These are phyloP conservation scores for Trachythela sp. DNA, from an alignment of 64 coral and sea anemone species.

Conservation along the genomic window DNA sequence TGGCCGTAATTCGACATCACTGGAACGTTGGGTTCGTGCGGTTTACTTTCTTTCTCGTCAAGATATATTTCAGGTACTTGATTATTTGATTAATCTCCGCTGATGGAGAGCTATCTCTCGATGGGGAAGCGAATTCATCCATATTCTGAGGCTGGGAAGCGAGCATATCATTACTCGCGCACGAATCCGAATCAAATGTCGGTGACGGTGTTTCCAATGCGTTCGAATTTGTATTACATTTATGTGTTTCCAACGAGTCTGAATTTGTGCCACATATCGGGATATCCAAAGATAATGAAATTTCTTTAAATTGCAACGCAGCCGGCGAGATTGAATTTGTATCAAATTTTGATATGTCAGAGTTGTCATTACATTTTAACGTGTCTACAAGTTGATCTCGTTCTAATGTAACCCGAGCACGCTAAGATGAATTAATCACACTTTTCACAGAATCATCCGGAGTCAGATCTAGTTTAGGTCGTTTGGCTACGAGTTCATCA, in stretches of 20 bases:
- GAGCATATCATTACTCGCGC: neutral
- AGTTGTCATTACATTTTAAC: neutral
- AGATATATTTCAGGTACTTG: neutral
- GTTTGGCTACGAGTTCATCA: neutral
- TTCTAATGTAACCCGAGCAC: neutral
- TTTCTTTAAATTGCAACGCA: neutral
- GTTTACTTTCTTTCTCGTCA: neutral
- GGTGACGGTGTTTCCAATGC: neutral
- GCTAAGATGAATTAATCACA: neutral
- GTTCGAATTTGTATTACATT: neutral
- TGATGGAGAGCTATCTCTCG: neutral
- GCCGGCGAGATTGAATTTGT: neutral
- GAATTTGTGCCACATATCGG: neutral
- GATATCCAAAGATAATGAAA: neutral
- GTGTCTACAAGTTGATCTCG: neutral
- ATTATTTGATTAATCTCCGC: neutral
- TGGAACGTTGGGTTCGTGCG: neutral
- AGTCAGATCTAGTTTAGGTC: neutral
- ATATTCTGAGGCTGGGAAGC: neutral
- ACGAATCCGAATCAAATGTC: neutral
- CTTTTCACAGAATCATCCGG: neutral
- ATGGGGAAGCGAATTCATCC: neutral
- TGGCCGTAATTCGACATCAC: neutral
- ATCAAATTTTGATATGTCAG: neutral
- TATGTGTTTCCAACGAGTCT: neutral